phyloP scores from a whole-genome alignment of 2,797 vertebrate species.

The Threskiornis aethiopicus region DNA sequence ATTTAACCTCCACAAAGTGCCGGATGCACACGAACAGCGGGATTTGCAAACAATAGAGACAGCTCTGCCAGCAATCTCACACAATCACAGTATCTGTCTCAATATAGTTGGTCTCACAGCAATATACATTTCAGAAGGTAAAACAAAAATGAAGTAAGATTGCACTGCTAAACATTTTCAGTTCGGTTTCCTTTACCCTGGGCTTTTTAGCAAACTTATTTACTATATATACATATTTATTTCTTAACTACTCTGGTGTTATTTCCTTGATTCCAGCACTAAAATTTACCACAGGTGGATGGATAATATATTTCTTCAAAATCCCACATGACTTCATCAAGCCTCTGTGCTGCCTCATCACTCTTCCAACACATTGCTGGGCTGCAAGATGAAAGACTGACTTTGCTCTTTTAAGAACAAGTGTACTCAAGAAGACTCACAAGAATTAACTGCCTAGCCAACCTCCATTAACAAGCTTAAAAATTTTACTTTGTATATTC shows the following conservation, averaged over 20 bases:
- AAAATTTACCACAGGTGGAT: background rate
- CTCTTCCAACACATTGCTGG: background rate
- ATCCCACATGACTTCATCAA: background rate
- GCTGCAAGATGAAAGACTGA: background rate
- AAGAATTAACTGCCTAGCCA: background rate
- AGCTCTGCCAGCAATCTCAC: background rate
- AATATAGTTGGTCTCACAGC: background rate
- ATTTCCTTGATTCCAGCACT: background rate
- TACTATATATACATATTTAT: background rate
- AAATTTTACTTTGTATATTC: background rate
- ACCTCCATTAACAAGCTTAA: background rate
- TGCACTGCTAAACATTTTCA: background rate
- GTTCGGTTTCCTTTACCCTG: background rate
- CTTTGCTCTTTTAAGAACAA: background rate
- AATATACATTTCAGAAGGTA: background rate
- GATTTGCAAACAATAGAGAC: background rate
- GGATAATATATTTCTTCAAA: background rate
- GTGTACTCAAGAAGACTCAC: background rate
- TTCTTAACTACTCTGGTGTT: background rate
- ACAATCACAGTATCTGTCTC: background rate
- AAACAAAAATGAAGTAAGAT: background rate
- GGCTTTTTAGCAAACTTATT: background rate
- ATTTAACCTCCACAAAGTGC: background rate
- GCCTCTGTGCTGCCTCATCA: background rate
- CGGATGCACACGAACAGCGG: background rate